Conservation (phyloP, 2,888 invertebrate species). For the Drosophila meridionalis region DNA sequence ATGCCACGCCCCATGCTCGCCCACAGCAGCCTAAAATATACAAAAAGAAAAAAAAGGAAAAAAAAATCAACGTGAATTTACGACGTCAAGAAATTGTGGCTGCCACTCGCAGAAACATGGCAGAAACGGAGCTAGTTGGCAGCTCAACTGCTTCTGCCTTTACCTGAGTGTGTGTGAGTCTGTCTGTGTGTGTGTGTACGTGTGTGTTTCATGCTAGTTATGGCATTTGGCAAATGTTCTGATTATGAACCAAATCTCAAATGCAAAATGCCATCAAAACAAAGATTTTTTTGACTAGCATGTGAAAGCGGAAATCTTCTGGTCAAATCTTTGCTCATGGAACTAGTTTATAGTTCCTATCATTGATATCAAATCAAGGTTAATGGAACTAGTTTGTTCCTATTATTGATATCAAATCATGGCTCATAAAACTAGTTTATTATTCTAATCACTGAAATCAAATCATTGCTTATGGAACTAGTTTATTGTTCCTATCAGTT, state of each 20-base stretch:
- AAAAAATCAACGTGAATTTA: slow-evolving; percentile 57
- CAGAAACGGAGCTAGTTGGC: slow-evolving; percentile 18
- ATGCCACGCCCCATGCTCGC: slow-evolving; percentile 1
- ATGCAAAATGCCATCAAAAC: slow-evolving; percentile 49
- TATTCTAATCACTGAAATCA: too few species aligned
- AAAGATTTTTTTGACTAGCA: not conserved
- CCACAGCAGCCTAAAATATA: slow-evolving; percentile 29
- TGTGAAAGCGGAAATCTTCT: not conserved
- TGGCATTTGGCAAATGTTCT: slow-evolving; percentile 68
- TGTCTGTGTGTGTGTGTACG: slow-evolving; percentile 24
- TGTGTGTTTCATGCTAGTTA: slow-evolving; percentile 57
- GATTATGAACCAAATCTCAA: slow-evolving; percentile 74
- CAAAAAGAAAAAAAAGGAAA: not conserved
- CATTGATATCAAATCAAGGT: too few species aligned
- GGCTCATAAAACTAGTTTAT: too few species aligned
- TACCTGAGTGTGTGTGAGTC: slow-evolving; percentile 8
- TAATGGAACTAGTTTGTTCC: too few species aligned
- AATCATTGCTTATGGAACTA: too few species aligned
- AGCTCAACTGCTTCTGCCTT: slow-evolving; percentile 2
- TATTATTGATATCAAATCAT: too few species aligned
- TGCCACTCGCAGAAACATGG: slow-evolving; percentile 20
- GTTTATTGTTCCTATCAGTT: too few species aligned
- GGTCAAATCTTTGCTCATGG: not conserved
- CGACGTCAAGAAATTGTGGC: slow-evolving; percentile 58
- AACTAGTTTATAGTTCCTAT: not conserved